Base-by-base conservation (phyloP, 1,140 invertebrate species). In the Acromyrmex echinatior region DNA sequence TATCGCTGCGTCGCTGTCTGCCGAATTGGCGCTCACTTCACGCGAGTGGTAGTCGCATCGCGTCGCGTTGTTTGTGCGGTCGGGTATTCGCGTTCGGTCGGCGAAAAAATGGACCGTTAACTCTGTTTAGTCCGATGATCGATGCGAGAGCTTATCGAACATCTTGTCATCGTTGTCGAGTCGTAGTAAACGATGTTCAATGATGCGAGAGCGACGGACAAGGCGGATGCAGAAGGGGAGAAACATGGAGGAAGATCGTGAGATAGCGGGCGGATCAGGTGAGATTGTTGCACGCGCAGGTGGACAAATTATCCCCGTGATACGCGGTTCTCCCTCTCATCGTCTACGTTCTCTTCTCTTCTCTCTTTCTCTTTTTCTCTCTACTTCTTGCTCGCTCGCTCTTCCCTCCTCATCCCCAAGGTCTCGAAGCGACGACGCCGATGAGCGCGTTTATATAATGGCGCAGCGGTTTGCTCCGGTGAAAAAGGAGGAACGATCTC, bases 91-190 rank as follows among this genome's bases (percentile, higher is more conserved):
- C 80, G 63, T 45, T 74, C 39, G 28, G 25, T 39, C 60, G 60
- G 49, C 89, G 89, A 73, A 68, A 45, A 58, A 86, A 74, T 1
- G 85, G 81, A 87, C 92, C 39, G 10, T 45, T 45, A 45, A 45
- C 39, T 45, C 10, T 91, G 92, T 93, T 93, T 91, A 89, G 77
- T 21, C 58, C 84, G 90, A 91, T 93, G 92, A 93, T 93, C 82
- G 92, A 93, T 92, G 89, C 87, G 86, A 91, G 90, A 84, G 88
- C 86, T 92, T 92, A 92, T 93, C 92, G 86, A 87, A 86, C 76
- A 93, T 91, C 92, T 92, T 91, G 92, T 91, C 92, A 77, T 89
- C 91, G 87, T 86, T 76, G 86, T 87, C 80, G 77, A 78, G 82
- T 89, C 68, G 68, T 65, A 82, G 88, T 89, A 73, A 90, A 86